phyloP scores from a whole-genome alignment of 2,797 vertebrate genomes.

The Aphelocoma californica region DNA sequence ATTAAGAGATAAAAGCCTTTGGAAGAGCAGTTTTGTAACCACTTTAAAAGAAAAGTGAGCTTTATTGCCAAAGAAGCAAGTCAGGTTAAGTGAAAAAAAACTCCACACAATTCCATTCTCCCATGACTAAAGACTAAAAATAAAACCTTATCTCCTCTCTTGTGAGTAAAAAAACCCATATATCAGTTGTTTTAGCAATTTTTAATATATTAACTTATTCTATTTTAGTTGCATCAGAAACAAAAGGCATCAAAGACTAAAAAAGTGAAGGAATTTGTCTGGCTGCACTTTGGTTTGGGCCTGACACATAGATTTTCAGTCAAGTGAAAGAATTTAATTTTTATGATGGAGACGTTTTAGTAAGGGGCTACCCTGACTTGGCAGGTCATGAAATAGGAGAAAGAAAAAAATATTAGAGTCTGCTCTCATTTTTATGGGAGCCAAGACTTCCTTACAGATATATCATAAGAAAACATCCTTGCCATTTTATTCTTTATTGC shows the following conservation, averaged over 20 bases:
- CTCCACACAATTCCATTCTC: neutral
- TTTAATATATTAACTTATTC: neutral
- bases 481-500: neutral
- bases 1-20: constrained; percentile 13
- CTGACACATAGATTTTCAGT: neutral
- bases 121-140: neutral
- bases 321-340: neutral
- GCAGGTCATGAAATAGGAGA: neutral
- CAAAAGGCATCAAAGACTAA: neutral
- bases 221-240: neutral
- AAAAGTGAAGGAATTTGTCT: neutral
- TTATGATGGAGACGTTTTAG: neutral
- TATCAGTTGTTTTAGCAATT: neutral
- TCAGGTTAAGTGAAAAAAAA: neutral
- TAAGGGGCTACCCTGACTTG: neutral
- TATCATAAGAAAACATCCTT: neutral
- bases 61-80: neutral
- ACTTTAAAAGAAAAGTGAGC: neutral
- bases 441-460: neutral
- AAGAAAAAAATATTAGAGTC: neutral
- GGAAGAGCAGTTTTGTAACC: neutral
- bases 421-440: neutral
- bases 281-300: neutral
- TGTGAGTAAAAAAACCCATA: neutral
- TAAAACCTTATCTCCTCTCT: neutral